Percentiles rank a stretch among this genome's conserved stretches.
Conservation (phyloP, 2,888 invertebrate genomes). For the Mythimna vitellina region DNA sequence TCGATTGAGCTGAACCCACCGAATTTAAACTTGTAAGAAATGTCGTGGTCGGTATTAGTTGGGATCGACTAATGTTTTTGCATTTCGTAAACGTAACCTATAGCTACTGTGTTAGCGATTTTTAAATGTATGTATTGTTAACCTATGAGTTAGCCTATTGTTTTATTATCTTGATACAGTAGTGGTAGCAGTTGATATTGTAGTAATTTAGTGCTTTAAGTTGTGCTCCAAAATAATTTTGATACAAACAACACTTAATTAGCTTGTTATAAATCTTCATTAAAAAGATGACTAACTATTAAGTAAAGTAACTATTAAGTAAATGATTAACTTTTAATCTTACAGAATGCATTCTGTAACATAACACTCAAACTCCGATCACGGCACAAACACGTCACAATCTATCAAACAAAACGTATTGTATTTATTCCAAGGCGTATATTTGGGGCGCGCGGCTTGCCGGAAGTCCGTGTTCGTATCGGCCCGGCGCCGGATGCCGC, state of each 20-base stretch:
- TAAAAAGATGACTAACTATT: too few species aligned
- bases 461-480: slow-evolving; percentile 4
- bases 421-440: slow-evolving; percentile 9
- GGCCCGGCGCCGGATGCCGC: slow-evolving; percentile 21
- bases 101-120: too few species aligned
- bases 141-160: background rate
- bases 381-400: background rate
- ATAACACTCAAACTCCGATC: background rate
- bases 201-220: background rate
- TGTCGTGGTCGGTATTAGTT: background rate
- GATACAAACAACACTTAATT: too few species aligned
- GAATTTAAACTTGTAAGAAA: slow-evolving; percentile 20
- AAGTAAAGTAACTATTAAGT: too few species aligned
- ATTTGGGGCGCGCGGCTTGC: background rate
- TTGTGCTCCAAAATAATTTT: background rate
- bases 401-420: slow-evolving; percentile 1
- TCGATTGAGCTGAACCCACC: slow-evolving; percentile 4
- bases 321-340: background rate
- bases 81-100: background rate
- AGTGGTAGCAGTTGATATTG: background rate
- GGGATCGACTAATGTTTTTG: background rate
- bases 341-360: background rate
- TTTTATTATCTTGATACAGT: background rate
- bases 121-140: background rate
- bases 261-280: too few species aligned